phyloP scores from a whole-genome alignment of 2,113 vertebrate genomes.

The Macquaria australasica region DNA sequence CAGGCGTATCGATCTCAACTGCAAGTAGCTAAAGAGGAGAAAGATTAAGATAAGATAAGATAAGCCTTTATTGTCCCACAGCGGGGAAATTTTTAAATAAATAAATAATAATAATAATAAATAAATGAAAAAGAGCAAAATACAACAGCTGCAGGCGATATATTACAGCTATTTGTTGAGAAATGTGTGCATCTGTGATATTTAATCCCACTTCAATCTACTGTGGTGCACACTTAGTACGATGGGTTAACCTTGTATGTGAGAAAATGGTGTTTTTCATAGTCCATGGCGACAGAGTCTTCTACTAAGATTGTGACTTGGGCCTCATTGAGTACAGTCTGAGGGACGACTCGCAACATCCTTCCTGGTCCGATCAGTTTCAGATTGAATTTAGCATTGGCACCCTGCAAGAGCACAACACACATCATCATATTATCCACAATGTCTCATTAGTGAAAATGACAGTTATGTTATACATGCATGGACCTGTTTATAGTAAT shows the following conservation, averaged over 20 bases:
- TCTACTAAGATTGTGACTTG: slow-evolving; percentile 97
- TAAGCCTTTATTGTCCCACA: no score
- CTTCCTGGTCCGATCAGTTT: slow-evolving; percentile 90
- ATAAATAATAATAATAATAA: no score
- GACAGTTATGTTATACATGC: slow-evolving; percentile 17
- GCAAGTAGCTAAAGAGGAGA: slow-evolving; percentile 90
- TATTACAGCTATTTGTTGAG: not conserved
- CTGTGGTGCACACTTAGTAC: not conserved
- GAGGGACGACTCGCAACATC: slow-evolving; percentile 93
- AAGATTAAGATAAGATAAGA: no score
- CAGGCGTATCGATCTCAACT: slow-evolving; percentile 93
- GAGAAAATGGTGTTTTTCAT: slow-evolving; percentile 91
- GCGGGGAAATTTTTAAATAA: no score
- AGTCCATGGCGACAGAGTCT: slow-evolving; percentile 94
- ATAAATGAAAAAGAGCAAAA: not conserved
- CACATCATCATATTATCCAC: slow-evolving; percentile 10
- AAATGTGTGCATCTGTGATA: not conserved
- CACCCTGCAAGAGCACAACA: slow-evolving; percentile 84
- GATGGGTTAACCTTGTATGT: slow-evolving; percentile 89
- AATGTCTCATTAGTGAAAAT: slow-evolving; percentile 18
- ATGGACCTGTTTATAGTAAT: slow-evolving; percentile 47
- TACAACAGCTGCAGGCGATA: not conserved
- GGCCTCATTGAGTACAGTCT: slow-evolving; percentile 96
- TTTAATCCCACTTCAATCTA: not conserved
- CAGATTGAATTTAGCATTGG: slow-evolving; percentile 97